A percentile compares a stretch with the other conserved stretches of the same genome.
Conservation (phyloP, 2,888 invertebrate species). For the Pristionchus arcanus region DNA sequence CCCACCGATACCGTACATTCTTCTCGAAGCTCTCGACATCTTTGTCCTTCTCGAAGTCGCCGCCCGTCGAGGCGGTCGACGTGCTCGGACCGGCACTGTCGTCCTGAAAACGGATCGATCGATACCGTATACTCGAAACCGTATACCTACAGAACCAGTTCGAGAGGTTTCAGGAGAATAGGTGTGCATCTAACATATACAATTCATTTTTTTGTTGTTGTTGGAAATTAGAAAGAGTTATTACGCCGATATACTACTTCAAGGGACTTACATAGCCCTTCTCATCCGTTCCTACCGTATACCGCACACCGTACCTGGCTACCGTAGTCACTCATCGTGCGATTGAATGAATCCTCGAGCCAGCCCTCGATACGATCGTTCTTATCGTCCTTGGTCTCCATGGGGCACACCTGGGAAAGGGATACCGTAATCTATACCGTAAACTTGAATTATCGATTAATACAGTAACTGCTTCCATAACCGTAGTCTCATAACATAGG, state of each 20-base stretch:
- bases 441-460: too few relatives aligned
- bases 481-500: too few relatives aligned
- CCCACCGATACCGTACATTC: neutral
- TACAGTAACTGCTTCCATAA: too few relatives aligned
- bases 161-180: too few relatives aligned
- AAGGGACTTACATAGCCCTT: too few relatives aligned
- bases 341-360: conserved; percentile 34
- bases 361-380: neutral
- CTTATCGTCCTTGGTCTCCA: neutral
- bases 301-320: conserved; percentile 6
- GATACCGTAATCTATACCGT: neutral
- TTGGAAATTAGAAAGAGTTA: too few relatives aligned
- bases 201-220: too few relatives aligned
- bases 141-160: too few relatives aligned
- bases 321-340: conserved; percentile 31
- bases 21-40: conserved; percentile 35
- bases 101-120: neutral
- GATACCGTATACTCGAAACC: neutral
- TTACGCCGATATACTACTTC: too few relatives aligned
- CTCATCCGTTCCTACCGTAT: neutral
- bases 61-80: neutral
- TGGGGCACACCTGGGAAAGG: neutral
- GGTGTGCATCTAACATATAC: too few relatives aligned
- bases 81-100: conserved; percentile 45
- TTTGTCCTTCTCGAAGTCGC: conserved; percentile 31